Evolutionary conservation across 2,113 vertebrate species (phyloP), one percentile per base, ranked within the genome.

Genomic region (Microcebus lehilahytsara): DNA sequence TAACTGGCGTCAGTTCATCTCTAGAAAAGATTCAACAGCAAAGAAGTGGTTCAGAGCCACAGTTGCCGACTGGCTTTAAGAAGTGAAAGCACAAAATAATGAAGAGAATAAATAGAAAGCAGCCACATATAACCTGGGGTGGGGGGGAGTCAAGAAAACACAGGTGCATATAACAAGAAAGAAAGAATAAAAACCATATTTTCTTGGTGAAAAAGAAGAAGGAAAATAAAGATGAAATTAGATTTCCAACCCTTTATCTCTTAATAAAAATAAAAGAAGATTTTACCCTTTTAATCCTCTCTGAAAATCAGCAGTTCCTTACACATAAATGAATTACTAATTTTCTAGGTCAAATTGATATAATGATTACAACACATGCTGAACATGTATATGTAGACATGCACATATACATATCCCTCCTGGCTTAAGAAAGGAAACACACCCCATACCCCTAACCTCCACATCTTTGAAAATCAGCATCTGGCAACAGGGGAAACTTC

Each of bases 221-320:
- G 34, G n/a, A 16, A 92, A 97, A 51, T 74, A 51, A 94, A 87
- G 12, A 85, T 46, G 32, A 83, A 53, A 78, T 51, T 83, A 64
- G 23, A 80, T 86, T 51, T 79, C 83, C 32, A 34, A 11, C 23
- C 6, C 37, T 51, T 42, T 91, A 42, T 42, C 23, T 51, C 51
- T 85, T 93, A 69, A 88, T 91, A 49, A 78, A 94, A 95, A 81
- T 69, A 64, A 74, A 64, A 51, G 56, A 85, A 95, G 32, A 62
- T 46, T 46, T 42, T 66, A 56, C 67, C n/a, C 34, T 85, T 93
- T 40, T 30, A 64, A 49, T 81, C 22, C 32, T 42, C 5, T 60
- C 53, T 92, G 19, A 37, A 69, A 85, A 80, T 49, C 60, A 86
- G 10, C 5, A 79, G 30, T 94, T 60, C 46, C 85, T 74, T 66